Base-by-base conservation (phyloP, 2,113 vertebrate species). In the Dicrurus megarhynchus region DNA sequence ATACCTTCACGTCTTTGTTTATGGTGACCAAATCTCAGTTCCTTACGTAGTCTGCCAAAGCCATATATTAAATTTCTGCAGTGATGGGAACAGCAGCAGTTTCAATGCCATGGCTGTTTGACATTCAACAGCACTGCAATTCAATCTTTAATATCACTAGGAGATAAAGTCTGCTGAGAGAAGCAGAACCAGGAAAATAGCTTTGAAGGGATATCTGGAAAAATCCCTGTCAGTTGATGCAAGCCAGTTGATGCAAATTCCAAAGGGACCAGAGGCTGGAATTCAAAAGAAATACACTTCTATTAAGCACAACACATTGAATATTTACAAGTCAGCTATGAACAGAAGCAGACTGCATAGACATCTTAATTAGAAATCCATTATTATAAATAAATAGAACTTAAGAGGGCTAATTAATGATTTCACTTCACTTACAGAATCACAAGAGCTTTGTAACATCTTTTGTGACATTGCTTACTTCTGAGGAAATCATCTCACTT, bases 191-290 rank as follows among this genome's bases (percentile, higher is more conserved):
- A 81, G 64, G 23, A 78, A 86, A 92, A 90, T 2, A 84, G 68
- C 73, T 92, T 83, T 63, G 52, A 82, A 94, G 82, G 44, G 59
- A 3, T 78, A 75, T 64, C 76, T 84, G 64, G 61, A 88, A 86
- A 94, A 95, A 78, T 28, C 87, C 82, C 87, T 89, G 59, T 52
- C 41, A 84, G 67, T 86, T 83, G 75, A 83, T 82, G 61, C 61
- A 84, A 70, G 71, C 63, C 75, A 90, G 64, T 63, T 85, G 59
- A 87, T 64, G 61, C 53, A 71, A 70, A 90, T 73, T 94, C 94
- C 83, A 88, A 96, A 88, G 64, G 30, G 68, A 74, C 68, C 46
- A 79, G 75, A 81, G 17, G 82, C 91, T 94, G 92, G 63, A 95
- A 91, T 93, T 91, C 82, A 86, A 90, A 91, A 88, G 82, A 73